These are phyloP conservation scores for Hemicentrotus pulcherrimus DNA, from an alignment of 35 echinoderm and acorn worm species.

Conservation along the genomic window DNA sequence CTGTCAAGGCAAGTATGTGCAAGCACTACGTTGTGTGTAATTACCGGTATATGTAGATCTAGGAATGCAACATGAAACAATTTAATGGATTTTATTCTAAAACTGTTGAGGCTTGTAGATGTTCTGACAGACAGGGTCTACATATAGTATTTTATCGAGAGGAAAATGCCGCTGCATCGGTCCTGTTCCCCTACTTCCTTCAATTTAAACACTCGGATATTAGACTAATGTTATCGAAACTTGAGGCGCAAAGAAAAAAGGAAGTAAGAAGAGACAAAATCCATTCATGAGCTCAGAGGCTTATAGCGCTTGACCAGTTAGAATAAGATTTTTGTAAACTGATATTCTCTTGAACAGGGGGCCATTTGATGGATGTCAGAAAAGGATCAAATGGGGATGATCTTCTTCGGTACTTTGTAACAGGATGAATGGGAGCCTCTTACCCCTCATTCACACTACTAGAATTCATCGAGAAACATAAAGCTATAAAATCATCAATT, in stretches of 20 bases:
- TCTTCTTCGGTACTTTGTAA: not conserved
- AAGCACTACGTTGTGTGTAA: too few relatives aligned
- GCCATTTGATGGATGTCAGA: not conserved
- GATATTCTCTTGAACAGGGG: not conserved
- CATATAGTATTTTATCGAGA: not conserved
- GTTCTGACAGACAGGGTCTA: not conserved
- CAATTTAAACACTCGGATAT: not conserved
- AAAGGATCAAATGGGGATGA: not conserved
- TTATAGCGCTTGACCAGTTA: not conserved
- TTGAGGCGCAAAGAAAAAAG: not conserved
- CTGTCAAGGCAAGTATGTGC: too few relatives aligned
- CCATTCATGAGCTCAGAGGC: not conserved
- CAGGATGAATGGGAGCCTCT: not conserved
- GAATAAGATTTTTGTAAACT: not conserved
- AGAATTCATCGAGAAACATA: too few relatives aligned
- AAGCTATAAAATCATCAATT: too few relatives aligned
- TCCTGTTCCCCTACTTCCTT: not conserved
- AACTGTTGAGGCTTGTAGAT: not conserved
- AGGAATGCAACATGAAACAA: not conserved
- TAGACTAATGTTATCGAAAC: not conserved
- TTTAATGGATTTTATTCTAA: not conserved
- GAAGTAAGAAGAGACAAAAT: constrained; percentile 10
- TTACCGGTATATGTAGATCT: not conserved
- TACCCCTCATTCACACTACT: not conserved
- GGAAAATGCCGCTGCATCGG: not conserved